These are phyloP conservation scores for Apoderus coryli DNA, from an alignment of 2,888 invertebrate genomes.

Conservation along the genomic window DNA sequence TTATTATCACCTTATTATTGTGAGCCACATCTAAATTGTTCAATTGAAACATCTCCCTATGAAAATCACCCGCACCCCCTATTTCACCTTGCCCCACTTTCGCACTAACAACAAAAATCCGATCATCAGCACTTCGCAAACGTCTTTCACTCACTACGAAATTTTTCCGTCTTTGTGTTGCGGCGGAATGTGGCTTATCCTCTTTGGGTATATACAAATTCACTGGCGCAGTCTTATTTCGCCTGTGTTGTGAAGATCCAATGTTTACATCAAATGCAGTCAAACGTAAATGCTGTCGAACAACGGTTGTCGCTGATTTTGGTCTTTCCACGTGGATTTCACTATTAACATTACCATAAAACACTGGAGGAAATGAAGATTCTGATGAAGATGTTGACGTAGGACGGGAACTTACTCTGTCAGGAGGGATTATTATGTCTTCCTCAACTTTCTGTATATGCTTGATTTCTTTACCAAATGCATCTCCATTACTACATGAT, in stretches of 20 bases:
- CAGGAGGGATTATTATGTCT: slow-evolving; percentile 7
- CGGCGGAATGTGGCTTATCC: slow-evolving; percentile 14
- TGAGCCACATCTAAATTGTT: too few relatives aligned
- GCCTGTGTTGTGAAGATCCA: slow-evolving; percentile 18
- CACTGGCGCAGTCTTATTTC: slow-evolving; percentile 29
- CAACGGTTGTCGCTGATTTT: slow-evolving; percentile 29
- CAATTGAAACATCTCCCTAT: slow-evolving; percentile 18
- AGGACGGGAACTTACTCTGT: slow-evolving; percentile 7
- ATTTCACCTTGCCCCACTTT: slow-evolving; percentile 17
- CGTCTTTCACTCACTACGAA: slow-evolving; percentile 18
- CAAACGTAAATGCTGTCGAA: slow-evolving; percentile 28
- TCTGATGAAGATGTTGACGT: slow-evolving; percentile 8
- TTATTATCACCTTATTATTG: too few relatives aligned
- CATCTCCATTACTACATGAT: slow-evolving; percentile 18
- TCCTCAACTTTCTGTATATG: slow-evolving; percentile 2
- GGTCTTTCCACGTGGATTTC: slow-evolving; percentile 23
- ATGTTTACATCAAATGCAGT: slow-evolving; percentile 15
- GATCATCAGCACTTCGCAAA: slow-evolving; percentile 27
- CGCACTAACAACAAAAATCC: slow-evolving; percentile 18
- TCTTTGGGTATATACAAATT: slow-evolving; percentile 14
- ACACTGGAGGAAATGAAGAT: slow-evolving; percentile 24
- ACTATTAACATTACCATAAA: slow-evolving; percentile 15
- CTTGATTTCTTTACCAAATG: slow-evolving; percentile 3
- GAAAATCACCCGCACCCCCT: slow-evolving; percentile 21
- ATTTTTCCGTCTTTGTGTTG: slow-evolving; percentile 14